These are phyloP conservation scores for Myxocyprinus asiaticus DNA, from an alignment of 2,113 vertebrate genomes.

Conservation along the genomic window DNA sequence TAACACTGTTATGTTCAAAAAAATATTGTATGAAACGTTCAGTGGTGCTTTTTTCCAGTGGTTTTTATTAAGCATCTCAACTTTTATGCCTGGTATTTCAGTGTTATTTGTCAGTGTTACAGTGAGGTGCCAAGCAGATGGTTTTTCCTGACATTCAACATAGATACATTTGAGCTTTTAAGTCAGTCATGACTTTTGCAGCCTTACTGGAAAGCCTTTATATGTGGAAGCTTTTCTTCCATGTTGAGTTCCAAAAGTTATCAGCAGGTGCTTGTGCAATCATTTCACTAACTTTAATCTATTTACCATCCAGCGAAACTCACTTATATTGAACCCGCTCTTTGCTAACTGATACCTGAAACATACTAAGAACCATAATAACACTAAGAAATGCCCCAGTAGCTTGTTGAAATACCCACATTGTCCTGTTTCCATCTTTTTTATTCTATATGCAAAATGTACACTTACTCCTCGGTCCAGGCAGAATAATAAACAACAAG, in stretches of 20 bases:
- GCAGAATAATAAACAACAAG: too few species aligned
- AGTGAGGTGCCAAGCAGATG: not conserved
- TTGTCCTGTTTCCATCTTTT: too few species aligned
- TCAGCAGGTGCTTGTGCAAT: slow-evolving; percentile 12
- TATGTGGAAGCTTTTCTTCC: not conserved
- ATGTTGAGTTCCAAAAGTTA: not conserved
- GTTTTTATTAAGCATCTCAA: not conserved
- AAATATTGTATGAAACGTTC: too few species aligned
- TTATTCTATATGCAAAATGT: too few species aligned
- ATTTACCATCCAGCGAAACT: slow-evolving; percentile 15
- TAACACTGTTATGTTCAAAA: too few species aligned
- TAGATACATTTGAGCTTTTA: not conserved
- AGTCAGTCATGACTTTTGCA: slow-evolving; percentile 1
- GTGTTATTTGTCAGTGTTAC: not conserved
- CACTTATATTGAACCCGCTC: slow-evolving; percentile 17
- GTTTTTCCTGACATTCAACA: not conserved
- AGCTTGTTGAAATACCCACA: too few species aligned
- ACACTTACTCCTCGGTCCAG: too few species aligned
- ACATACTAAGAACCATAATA: not conserved
- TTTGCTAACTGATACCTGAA: slow-evolving; percentile 16
- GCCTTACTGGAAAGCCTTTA: slow-evolving; percentile 1
- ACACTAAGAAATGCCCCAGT: too few species aligned
- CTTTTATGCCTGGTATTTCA: not conserved
- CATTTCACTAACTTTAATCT: not conserved
- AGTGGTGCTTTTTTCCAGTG: too few species aligned